Evolutionary conservation across 2,797 vertebrate species (phyloP).

Genomic region (Eremophila alpestris): DNA sequence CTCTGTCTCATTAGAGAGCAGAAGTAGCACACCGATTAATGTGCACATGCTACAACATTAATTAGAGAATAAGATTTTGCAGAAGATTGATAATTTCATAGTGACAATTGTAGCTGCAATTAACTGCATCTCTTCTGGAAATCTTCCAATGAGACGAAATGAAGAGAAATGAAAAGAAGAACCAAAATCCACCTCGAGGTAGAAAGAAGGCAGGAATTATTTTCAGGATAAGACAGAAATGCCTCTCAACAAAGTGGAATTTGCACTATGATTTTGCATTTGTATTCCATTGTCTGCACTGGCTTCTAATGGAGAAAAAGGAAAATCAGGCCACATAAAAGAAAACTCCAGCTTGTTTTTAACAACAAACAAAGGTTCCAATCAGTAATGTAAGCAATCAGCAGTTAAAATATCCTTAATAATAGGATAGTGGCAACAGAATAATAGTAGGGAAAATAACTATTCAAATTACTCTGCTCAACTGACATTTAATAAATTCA

Average conservation of each 20-base stretch:
- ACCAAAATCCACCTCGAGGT: background rate
- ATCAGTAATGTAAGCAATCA: conserved; percentile 78
- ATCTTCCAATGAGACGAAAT: conserved; percentile 15
- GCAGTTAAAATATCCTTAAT: conserved; percentile 74
- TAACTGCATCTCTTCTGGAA: conserved; percentile 56
- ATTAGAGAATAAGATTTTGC: conserved; percentile 70
- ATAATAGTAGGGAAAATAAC: conserved; percentile 73
- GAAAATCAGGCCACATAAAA: conserved; percentile 26
- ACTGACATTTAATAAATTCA: conserved; percentile 83
- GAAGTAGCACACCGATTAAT: conserved; percentile 68
- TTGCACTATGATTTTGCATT: conserved; percentile 57
- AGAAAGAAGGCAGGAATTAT: conserved; percentile 9
- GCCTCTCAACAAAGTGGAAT: conserved; percentile 6
- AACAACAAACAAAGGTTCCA: conserved; percentile 66
- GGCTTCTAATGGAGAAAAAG: conserved; percentile 16
- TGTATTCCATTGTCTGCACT: conserved; percentile 45
- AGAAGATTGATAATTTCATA: conserved; percentile 69
- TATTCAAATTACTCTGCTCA: conserved; percentile 77
- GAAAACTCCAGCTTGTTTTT: background rate
- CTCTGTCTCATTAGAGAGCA: conserved; percentile 69
- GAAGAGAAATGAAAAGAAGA: background rate
- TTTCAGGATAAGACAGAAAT: conserved; percentile 39
- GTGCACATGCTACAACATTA: conserved; percentile 70
- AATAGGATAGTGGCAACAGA: conserved; percentile 70
- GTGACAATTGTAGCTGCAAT: conserved; percentile 58